Evolutionary conservation across 2,888 invertebrate genomes (phyloP), one percentile per base, ranked within the genome.

Genomic region (Spicauda simplicius): DNA sequence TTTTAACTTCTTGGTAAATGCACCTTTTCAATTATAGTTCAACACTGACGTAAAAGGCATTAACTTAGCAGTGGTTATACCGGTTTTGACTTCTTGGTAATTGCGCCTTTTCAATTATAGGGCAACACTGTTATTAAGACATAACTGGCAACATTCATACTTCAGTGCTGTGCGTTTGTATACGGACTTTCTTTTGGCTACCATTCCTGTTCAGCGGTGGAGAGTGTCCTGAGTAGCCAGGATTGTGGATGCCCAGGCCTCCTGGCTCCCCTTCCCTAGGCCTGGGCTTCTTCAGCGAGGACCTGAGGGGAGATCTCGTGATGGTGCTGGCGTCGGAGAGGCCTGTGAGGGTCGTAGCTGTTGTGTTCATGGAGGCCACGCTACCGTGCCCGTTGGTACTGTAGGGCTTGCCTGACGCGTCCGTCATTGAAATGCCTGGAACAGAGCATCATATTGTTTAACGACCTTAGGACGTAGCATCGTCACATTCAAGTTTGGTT

Each of bases 161-260:
- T 86, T 97, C 97, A 53, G 98, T 98, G 82, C 97, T 97, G 84
- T 97, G 97, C 48, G 98, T 97, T 84, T 98, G 97, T 85, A 98
- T 98, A 71, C 98, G 95, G 69, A 98, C 98, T 91, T 98, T 97
- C 85, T 98, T 98, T 80, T 97, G 96, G 80, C 97, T 97, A 0
- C 97, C 97, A 77, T 97, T 97, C 65, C 98, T 94, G 60, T 96
- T 95, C 69, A 97, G 94, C 0, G 97, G 96, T 0, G 98, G 98
- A 16, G 97, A 97, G 74, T 96, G 96, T 1, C 97, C 96, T 0
- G 97, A 96, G 77, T 96, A 97, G 0, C 95, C 95, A 0, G 97
- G 97, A 92, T 98, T 98, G 77, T 97, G 97, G 70, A 98, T 97
- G 11, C 98, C 98, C 69, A 97, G 88, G 18, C 95, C 95, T 0